A percentile compares a stretch with the other conserved stretches of the same genome.
Conservation (phyloP, 2,888 invertebrate species). For the Brassicogethes aeneus region DNA sequence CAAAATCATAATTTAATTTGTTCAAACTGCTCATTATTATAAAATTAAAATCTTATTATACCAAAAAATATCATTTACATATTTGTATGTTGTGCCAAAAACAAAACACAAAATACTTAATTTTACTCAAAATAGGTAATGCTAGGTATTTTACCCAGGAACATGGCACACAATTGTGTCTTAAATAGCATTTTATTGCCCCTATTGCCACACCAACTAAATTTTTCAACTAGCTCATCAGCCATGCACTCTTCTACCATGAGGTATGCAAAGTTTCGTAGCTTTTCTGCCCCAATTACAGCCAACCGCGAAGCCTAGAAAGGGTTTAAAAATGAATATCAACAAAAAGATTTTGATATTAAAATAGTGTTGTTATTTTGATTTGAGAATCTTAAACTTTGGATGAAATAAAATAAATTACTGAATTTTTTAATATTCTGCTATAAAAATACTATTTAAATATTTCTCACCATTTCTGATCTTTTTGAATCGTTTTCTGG, state of each 20-base stretch:
- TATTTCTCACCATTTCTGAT: conserved; percentile 1
- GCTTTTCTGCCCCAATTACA: neutral
- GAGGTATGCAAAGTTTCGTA: neutral
- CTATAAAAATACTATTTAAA: neutral
- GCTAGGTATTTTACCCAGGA: neutral
- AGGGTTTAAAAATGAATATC: neutral
- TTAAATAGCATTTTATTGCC: neutral
- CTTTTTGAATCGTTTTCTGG: neutral
- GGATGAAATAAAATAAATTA: neutral
- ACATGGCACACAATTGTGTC: neutral
- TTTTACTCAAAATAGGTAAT: neutral
- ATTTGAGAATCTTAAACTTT: neutral
- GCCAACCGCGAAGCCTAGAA: neutral
- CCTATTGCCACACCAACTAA: neutral
- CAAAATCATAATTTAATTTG: neutral
- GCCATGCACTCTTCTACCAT: neutral
- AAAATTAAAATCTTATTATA: neutral
- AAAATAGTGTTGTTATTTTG: neutral
- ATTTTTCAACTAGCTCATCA: conserved; percentile 1
- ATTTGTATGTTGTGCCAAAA: neutral
- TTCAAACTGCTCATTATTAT: neutral
- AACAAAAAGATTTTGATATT: neutral
- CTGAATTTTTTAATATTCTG: neutral
- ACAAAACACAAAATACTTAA: neutral
- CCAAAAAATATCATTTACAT: conserved; percentile 1